Evolutionary conservation across 2,113 vertebrate species (phyloP).

Genomic region (Marmota flaviventris): DNA sequence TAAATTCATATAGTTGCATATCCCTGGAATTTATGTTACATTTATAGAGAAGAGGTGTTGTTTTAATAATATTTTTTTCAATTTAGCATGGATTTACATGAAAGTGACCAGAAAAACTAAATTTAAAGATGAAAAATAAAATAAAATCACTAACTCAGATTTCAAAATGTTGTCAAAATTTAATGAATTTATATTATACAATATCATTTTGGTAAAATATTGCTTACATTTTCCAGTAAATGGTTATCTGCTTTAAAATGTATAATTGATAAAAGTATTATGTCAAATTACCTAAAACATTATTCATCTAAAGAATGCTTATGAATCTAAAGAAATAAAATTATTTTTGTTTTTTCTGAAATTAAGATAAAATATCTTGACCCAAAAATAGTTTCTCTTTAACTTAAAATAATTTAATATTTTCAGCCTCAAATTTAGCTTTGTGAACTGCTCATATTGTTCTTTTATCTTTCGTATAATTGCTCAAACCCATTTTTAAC

Average conservation of each 20-base stretch:
- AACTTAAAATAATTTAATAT: neutral
- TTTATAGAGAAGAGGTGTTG: neutral
- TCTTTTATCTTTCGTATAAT: neutral
- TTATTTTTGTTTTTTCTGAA: neutral
- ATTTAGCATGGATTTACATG: neutral
- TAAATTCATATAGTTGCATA: neutral
- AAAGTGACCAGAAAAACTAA: neutral
- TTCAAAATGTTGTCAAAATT: neutral
- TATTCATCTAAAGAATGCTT: neutral
- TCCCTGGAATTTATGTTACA: neutral
- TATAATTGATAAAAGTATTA: neutral
- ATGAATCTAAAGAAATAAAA: neutral
- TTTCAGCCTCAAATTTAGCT: neutral
- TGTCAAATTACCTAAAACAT: neutral
- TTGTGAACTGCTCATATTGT: neutral
- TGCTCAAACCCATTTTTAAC: neutral
- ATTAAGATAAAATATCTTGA: conserved; percentile 25
- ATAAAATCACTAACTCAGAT: neutral
- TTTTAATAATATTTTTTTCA: neutral
- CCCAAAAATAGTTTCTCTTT: neutral
- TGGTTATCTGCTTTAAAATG: neutral
- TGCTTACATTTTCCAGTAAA: neutral
- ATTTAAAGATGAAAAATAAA: conserved; percentile 1
- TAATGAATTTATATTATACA: neutral
- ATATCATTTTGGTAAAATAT: neutral